Evolutionary conservation across 2,113 vertebrate species (phyloP).

Genomic region (Mastomys coucha): DNA sequence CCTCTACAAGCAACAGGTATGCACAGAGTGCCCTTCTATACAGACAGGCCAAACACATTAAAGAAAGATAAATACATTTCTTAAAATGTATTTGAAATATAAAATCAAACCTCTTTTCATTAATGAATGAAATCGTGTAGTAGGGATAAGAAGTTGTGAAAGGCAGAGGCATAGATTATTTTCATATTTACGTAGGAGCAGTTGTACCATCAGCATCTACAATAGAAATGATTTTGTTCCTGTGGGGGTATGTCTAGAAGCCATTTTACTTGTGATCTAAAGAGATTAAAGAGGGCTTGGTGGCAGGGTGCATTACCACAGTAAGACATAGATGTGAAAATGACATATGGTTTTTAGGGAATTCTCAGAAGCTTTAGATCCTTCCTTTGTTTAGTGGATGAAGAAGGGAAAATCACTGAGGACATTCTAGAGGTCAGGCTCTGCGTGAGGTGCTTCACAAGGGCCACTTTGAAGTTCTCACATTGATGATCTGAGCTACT

Average conservation of each 20-base stretch:
- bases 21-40: neutral
- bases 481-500: neutral
- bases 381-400: neutral
- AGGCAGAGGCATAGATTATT: neutral
- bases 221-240: neutral
- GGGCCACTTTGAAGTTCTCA: neutral
- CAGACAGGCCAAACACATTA: neutral
- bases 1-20: neutral
- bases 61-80: neutral
- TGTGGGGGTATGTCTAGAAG: neutral
- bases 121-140: neutral
- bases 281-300: neutral
- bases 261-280: neutral
- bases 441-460: neutral
- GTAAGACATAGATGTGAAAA: neutral
- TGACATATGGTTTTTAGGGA: neutral
- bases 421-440: neutral
- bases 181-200: slow-evolving; percentile 16
- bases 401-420: neutral
- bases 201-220: neutral
- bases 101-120: neutral
- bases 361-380: slow-evolving; percentile 21
- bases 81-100: neutral
- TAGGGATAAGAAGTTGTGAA: neutral
- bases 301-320: no score